Percentiles rank a stretch among this genome's conserved stretches.
Evolutionary conservation across 1,140 invertebrate genomes (phyloP).

Genomic region (Drosophila persimilis): DNA sequence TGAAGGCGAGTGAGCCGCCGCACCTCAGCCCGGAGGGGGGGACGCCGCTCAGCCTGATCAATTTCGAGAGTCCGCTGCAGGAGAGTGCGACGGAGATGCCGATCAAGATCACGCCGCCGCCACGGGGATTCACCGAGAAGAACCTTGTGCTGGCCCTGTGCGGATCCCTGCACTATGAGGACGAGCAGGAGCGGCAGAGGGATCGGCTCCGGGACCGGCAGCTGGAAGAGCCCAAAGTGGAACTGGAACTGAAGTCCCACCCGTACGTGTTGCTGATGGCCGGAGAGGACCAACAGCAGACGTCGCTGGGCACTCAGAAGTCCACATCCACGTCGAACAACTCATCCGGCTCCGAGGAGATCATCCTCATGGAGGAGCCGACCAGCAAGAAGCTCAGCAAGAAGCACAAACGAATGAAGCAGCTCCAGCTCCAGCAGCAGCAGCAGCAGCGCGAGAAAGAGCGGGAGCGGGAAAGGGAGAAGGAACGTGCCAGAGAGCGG

Average conservation of each 20-base stretch:
- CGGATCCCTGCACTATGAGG: constrained; percentile 77
- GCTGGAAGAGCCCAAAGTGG: constrained; percentile 4
- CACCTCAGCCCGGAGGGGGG: neutral
- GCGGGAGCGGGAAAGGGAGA: constrained; percentile 10
- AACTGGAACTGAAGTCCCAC: constrained; percentile 13
- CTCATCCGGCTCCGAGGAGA: constrained; percentile 75
- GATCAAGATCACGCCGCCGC: constrained; percentile 62
- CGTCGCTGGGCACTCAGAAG: constrained; percentile 28
- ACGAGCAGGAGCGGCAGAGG: constrained; percentile 35
- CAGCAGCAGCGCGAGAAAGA: constrained; percentile 43
- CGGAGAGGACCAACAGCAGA: constrained; percentile 8
- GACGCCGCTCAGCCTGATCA: constrained; percentile 65
- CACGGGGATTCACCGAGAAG: constrained; percentile 65
- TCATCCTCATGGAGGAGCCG: constrained; percentile 69
- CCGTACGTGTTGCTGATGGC: neutral
- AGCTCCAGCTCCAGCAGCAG: constrained; percentile 45
- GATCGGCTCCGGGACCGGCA: neutral
- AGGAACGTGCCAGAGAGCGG: constrained; percentile 14
- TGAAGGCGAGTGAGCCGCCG: constrained; percentile 12
- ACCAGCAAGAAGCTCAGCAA: constrained; percentile 69
- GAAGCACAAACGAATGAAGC: constrained; percentile 69
- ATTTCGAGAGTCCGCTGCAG: constrained; percentile 77
- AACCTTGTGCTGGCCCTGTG: constrained; percentile 78
- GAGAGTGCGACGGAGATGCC: constrained; percentile 50
- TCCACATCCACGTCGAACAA: constrained; percentile 63